Conservation (phyloP, 2,888 invertebrate species). For the Ceriagrion tenellum region DNA sequence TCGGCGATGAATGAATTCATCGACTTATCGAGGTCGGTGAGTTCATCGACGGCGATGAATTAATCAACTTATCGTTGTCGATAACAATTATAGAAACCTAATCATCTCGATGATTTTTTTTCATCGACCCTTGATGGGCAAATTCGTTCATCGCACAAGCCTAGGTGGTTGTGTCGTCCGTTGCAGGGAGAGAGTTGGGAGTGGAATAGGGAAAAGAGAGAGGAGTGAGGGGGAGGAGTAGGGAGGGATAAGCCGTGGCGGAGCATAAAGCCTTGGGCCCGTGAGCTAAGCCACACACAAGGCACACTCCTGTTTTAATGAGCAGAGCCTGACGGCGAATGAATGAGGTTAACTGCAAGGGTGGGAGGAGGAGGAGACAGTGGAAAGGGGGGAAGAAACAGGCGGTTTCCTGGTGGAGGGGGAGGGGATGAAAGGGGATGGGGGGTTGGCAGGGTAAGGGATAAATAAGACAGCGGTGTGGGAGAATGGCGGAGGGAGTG, state of each 20-base stretch:
- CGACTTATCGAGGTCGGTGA: too few relatives aligned
- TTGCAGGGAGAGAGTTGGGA: not conserved
- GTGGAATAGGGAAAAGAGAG: not conserved
- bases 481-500: not conserved
- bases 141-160: too few relatives aligned
- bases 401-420: not conserved
- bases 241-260: slow-evolving; percentile 5
- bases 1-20: too few relatives aligned
- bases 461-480: not conserved
- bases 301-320: slow-evolving; percentile 61
- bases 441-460: not conserved
- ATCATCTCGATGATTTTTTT: too few relatives aligned
- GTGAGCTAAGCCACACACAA: slow-evolving; percentile 47
- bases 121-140: too few relatives aligned
- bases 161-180: too few relatives aligned
- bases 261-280: slow-evolving; percentile 46
- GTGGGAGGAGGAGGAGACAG: not conserved
- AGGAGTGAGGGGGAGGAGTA: not conserved
- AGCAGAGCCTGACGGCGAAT: slow-evolving; percentile 61
- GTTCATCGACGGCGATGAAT: too few relatives aligned
- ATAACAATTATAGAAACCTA: too few relatives aligned
- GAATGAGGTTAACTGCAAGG: slow-evolving; percentile 67
- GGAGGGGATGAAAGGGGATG: not conserved
- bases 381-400: not conserved
- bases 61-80: too few relatives aligned